Base-by-base conservation (phyloP, 2,888 invertebrate genomes). In the Subacronicta megacephala region DNA sequence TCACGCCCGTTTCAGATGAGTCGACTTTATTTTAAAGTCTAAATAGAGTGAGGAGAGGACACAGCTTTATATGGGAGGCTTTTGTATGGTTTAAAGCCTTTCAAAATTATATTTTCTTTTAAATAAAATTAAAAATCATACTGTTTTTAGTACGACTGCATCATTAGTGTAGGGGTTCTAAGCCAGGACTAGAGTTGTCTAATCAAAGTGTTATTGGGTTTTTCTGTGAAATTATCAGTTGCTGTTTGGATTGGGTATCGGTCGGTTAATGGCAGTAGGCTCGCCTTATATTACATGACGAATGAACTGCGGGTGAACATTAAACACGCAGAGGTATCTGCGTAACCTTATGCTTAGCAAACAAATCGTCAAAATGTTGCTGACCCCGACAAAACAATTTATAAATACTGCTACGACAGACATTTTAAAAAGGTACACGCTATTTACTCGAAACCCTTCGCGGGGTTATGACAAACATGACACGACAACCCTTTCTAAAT, bases 401-500 rank as follows among this genome's bases (percentile, higher is more conserved):
- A 57, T 59, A 71, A 66, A 75, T 59, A 64, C 62, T 53, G 54
- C 66, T 55, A 61, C 53, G 59, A 9, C 20, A 13, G 7, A 53
- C 67, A 57, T 75, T 20, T 72, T 62, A 66, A 69, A 73, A 60
- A 54, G 72, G 68, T 40, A 38, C 42, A 37, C 57, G 47, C 18
- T 58, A 60, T 69, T 75, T 70, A 51, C 51, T 10, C 31, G 45
- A 47, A 43, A 63, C 63, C 66, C 63, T 52, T 52, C 6, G 17
- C 31, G 10, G 35, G 63, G 66, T 40, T 58, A 69, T 60, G 56
- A 67, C 64, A 75, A 75, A 72, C 69, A 72, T 64, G 56, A 66
- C 62, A 60, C 62, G 58, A 66, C 62, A 62, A 64, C 58, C 66
- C 76, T 75, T 69, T 64, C 64, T 41, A 64, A 60, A 62, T 75